Conservation (phyloP, 2,797 vertebrate species). For the Babyrousa celebensis region DNA sequence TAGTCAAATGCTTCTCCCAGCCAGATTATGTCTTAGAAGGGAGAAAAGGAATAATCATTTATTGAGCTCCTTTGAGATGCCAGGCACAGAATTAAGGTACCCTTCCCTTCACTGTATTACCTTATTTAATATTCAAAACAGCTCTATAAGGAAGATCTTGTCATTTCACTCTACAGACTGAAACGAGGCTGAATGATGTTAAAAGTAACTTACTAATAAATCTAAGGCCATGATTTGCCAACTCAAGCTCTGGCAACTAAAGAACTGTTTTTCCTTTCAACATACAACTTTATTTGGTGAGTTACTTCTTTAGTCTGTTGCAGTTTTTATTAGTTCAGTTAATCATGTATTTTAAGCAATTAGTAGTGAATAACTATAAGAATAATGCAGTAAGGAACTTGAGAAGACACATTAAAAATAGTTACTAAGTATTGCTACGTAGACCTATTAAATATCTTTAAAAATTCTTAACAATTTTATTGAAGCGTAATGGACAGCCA, state of each 20-base stretch:
- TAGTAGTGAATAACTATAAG: constrained; percentile 29
- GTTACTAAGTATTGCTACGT: neutral
- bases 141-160: neutral
- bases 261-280: neutral
- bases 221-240: constrained; percentile 7
- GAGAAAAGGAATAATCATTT: neutral
- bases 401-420: constrained; percentile 8
- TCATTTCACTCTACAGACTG: neutral
- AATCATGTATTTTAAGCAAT: neutral
- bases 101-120: neutral
- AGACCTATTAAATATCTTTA: neutral
- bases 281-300: neutral
- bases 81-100: neutral
- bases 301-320: neutral
- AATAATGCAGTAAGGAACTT: neutral
- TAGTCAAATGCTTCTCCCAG: neutral
- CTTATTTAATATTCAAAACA: neutral
- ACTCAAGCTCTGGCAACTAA: neutral
- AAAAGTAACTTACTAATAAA: neutral
- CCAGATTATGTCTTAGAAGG: neutral
- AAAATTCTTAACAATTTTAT: too few species aligned
- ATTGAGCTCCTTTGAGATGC: neutral
- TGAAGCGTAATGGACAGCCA: too few species aligned
- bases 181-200: neutral
- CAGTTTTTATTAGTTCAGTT: neutral